Conservation (phyloP, 2,113 vertebrate species). For the Formicarius rufipectus region DNA sequence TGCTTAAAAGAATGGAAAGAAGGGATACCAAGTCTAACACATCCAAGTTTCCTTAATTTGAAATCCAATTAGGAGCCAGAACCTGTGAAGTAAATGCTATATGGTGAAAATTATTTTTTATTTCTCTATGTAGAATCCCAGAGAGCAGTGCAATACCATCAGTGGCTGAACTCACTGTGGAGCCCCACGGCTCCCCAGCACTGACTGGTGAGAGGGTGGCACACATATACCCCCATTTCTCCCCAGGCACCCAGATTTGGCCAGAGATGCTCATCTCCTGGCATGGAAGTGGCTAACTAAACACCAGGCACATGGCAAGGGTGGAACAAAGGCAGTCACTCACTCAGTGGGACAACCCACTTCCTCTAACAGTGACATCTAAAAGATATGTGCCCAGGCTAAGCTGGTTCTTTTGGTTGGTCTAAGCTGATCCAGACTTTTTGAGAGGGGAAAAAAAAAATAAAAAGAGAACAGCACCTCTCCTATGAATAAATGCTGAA, state of each 20-base stretch:
- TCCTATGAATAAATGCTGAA: background rate
- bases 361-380: background rate
- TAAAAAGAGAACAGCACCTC: background rate
- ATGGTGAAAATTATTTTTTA: background rate
- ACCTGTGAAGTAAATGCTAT: background rate
- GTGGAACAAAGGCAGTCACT: background rate
- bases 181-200: background rate
- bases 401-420: background rate
- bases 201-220: background rate
- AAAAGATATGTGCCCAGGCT: background rate
- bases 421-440: background rate
- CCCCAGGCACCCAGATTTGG: background rate
- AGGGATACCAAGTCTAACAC: background rate
- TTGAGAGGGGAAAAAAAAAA: background rate
- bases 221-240: background rate
- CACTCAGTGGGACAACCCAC: background rate
- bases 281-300: background rate
- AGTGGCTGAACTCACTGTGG: background rate
- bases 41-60: background rate
- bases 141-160: background rate
- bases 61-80: background rate
- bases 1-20: background rate
- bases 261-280: background rate
- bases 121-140: background rate
- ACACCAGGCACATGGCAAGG: background rate